Evolutionary conservation across 2,888 invertebrate genomes (phyloP), one percentile per base, ranked within the genome.

Genomic region (Aspidapion aeneum): DNA sequence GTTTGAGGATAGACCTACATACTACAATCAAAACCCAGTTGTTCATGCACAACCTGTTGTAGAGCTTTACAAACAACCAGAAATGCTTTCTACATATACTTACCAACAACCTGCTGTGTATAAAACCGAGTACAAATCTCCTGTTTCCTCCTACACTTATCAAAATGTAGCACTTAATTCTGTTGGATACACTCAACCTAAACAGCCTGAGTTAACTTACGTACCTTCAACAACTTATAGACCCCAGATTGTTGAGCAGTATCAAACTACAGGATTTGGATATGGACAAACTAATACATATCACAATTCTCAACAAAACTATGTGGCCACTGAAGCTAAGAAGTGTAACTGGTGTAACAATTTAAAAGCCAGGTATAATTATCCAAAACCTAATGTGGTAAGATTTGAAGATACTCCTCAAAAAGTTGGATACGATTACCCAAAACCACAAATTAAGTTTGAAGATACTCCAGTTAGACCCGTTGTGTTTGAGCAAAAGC

Each of bases 101-200:
- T 80, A 79, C 63, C 70, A 73, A 0, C 74, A 75, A 66, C 74
- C 75, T 35, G 61, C 63, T 52, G 60, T 69, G 55, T 54, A 68
- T 70, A 61, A 60, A 52, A 2, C 65, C 67, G 35, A 35, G 12
- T 58, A 61, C 62, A 48, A 58, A 49, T 63, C 68, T 63, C 75
- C 80, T 21, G 79, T 81, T 1, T 76, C 81, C 17, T 65, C 78
- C 17, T 81, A 82, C 63, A 75, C 81, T 61, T 82, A 82, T 61
- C 79, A 80, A 67, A 70, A 79, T 50, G 76, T 80, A 63, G 66
- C 74, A 18, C 78, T 77, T 74, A 58, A 75, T 21, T 55, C 68
- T 60, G 57, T 79, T 49, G 64, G 63, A 1, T 16, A 61, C 22
- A 19, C 48, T 54, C 17, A 54, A 22, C 18, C 52, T 1, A 52